These are phyloP conservation scores for Cydia pomonella DNA, from an alignment of 1,140 invertebrate genomes.

Conservation along the genomic window DNA sequence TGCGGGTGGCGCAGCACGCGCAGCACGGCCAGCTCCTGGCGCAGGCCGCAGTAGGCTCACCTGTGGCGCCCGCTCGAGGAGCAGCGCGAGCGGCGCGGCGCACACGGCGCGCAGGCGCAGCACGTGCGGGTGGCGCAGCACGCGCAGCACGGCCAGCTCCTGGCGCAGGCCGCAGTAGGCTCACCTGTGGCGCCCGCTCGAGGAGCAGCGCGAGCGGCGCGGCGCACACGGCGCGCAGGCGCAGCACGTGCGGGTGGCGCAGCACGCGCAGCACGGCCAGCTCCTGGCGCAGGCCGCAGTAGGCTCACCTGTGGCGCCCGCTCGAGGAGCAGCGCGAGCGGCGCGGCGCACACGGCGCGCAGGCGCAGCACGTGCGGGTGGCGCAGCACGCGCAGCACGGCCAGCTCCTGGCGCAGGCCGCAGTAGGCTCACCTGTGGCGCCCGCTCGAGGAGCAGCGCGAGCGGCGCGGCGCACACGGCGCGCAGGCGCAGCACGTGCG, in stretches of 20 bases:
- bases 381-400: constrained; percentile 89
- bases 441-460: constrained; percentile 94
- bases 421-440: constrained; percentile 87
- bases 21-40: constrained; percentile 96
- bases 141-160: constrained; percentile 94
- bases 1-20: constrained; percentile 84
- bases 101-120: constrained; percentile 95
- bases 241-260: constrained; percentile 68
- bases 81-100: constrained; percentile 92
- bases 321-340: too few relatives aligned
- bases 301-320: too few relatives aligned
- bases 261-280: constrained; percentile 83
- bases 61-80: constrained; percentile 93
- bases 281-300: constrained; percentile 95
- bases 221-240: constrained; percentile 92
- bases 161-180: constrained; percentile 96
- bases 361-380: constrained; percentile 60
- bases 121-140: constrained; percentile 94
- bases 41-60: constrained; percentile 88
- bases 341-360: constrained; percentile 79
- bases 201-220: too few relatives aligned
- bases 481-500: constrained; percentile 95
- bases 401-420: constrained; percentile 95
- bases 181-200: too few relatives aligned
- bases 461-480: constrained; percentile 94